phyloP scores from a whole-genome alignment of 1,140 invertebrate genomes.

The Orius insidiosus region DNA sequence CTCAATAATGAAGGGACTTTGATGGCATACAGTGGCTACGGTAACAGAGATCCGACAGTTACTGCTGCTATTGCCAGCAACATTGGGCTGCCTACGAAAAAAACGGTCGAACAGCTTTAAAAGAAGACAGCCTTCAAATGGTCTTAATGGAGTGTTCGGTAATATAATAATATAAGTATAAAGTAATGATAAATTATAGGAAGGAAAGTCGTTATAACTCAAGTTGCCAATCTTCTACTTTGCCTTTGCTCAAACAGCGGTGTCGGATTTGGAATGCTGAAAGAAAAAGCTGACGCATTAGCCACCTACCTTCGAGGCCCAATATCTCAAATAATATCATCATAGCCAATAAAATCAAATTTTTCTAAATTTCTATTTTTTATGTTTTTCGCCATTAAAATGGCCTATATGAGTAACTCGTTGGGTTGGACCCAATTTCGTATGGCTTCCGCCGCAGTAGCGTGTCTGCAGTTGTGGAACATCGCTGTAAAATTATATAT shows the following conservation, averaged over 20 bases:
- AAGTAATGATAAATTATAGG: constrained; percentile 30
- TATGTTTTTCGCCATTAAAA: constrained; percentile 24
- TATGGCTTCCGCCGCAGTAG: constrained; percentile 55
- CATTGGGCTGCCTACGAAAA: constrained; percentile 93
- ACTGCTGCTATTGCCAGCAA: constrained; percentile 91
- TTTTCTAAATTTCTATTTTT: not conserved
- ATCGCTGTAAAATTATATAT: constrained; percentile 3
- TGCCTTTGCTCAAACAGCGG: constrained; percentile 79
- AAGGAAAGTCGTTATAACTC: constrained; percentile 50
- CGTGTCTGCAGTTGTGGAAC: constrained; percentile 42
- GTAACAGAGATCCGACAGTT: constrained; percentile 79
- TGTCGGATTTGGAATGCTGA: constrained; percentile 78
- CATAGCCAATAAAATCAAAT: constrained; percentile 3
- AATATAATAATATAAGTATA: constrained; percentile 20
- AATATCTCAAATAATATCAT: constrained; percentile 60
- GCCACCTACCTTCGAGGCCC: constrained; percentile 74
- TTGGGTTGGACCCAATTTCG: constrained; percentile 43
- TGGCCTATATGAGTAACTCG: constrained; percentile 37
- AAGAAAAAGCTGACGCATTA: constrained; percentile 75
- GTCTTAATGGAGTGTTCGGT: constrained; percentile 80
- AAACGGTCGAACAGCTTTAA: constrained; percentile 74
- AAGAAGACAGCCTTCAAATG: constrained; percentile 73
- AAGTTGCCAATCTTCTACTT: constrained; percentile 78
- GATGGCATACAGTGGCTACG: constrained; percentile 84
- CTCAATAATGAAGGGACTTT: constrained; percentile 83